Conservation (phyloP, 1,140 invertebrate species). For the Pissodes strobi region DNA sequence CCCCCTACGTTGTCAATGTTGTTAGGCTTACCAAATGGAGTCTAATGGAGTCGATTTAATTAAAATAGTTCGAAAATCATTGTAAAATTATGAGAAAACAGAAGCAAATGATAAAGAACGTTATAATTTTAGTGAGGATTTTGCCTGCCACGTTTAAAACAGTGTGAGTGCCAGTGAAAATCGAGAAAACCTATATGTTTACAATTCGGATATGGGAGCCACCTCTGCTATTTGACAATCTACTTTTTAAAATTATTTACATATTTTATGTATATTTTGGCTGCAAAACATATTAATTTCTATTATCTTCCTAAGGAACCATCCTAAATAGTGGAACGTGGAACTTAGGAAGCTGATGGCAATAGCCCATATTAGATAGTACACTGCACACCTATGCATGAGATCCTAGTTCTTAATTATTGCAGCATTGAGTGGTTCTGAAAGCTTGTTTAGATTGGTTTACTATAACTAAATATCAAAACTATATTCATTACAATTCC, state of each 20-base stretch:
- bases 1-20: conserved; percentile 73
- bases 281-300: conserved; percentile 15
- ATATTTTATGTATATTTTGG: conserved; percentile 37
- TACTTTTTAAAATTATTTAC: conserved; percentile 48
- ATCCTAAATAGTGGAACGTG: background rate
- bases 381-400: background rate
- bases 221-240: conserved; percentile 56
- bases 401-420: conserved; percentile 17
- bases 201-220: conserved; percentile 57
- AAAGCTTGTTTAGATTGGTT: too few species aligned
- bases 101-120: conserved; percentile 53
- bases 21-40: conserved; percentile 62
- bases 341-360: background rate
- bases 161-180: conserved; percentile 52
- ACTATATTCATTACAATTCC: background rate
- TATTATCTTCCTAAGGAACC: background rate
- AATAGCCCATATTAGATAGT: background rate
- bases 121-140: conserved; percentile 56
- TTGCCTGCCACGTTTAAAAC: conserved; percentile 49
- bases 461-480: too few species aligned
- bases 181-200: conserved; percentile 52
- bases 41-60: conserved; percentile 57
- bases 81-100: conserved; percentile 51
- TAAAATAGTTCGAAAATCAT: conserved; percentile 51
- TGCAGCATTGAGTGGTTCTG: conserved; percentile 12